Base-by-base conservation (phyloP, 2,797 vertebrate genomes). In the Fistularia commersonii region DNA sequence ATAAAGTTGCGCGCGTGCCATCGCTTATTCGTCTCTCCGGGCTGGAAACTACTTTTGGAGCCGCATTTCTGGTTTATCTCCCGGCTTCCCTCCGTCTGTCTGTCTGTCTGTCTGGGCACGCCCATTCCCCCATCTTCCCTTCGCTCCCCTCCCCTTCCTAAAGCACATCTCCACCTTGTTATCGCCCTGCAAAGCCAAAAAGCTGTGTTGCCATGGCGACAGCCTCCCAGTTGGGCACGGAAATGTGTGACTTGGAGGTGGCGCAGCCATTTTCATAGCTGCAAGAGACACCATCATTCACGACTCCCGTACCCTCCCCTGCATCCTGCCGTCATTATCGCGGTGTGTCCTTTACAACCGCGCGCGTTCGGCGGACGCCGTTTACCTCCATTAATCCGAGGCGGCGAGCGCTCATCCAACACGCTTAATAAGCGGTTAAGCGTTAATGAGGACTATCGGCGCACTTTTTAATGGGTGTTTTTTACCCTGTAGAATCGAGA, bases 141-240 rank as follows among this genome's bases (percentile, higher is more conserved):
- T 23, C 13, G 5, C 31, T 32, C 49, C 71, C 61, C 54, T 52
- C 8, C 44, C 41, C 35, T 34, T 35, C 38, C 71, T 61, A 62
- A 66, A 75, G 49, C 80, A 74, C 76, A 80, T 84, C 77, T 69
- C 72, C 76, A 85, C 83, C 83, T 84, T 87, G 84, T 90, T 89
- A 88, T 86, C 78, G 72, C 79, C 73, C 74, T 45, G 69, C 73
- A 82, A 79, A 75, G 73, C 80, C 82, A 84, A 83, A 82, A 85
- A 74, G 72, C 85, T 74, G 53, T 8, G 82, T 90, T 79, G 67
- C 87, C 81, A 91, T 90, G 71, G 85, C 5, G 77, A 91, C 88
- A 76, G 76, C 67, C 72, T 83, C 64, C 71, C 76, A 14, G 11
- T 65, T 48, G 35, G 60, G 78, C 56, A 58, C 60, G 62, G 66